Conservation (phyloP, 2,888 invertebrate genomes). For the Conomelus anceps region DNA sequence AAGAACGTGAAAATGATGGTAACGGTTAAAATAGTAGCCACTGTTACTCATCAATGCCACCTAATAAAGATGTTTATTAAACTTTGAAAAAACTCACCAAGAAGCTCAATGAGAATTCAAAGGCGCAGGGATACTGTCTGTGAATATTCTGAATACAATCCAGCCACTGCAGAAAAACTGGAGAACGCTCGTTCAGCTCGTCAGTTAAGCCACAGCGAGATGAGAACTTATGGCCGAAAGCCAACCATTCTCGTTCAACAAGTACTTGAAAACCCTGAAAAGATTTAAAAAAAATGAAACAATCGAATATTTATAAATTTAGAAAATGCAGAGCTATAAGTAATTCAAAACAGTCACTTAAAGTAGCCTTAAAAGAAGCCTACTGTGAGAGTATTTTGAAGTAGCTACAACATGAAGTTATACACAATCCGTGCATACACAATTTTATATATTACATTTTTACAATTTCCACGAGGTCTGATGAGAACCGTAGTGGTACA, state of each 20-base stretch:
- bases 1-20: too few species aligned
- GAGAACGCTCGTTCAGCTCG: slow-evolving; percentile 92
- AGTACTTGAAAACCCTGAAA: slow-evolving; percentile 84
- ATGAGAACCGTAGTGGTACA: too few species aligned
- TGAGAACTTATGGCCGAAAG: slow-evolving; percentile 96
- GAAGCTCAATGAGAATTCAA: slow-evolving; percentile 91
- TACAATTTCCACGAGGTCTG: too few species aligned
- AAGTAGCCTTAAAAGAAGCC: too few species aligned
- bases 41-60: too few species aligned
- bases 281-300: slow-evolving; percentile 9
- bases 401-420: too few species aligned
- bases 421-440: too few species aligned
- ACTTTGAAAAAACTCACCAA: slow-evolving; percentile 56
- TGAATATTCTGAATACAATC: slow-evolving; percentile 92
- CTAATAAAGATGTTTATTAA: background rate
- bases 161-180: slow-evolving; percentile 96
- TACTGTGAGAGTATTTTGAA: too few species aligned
- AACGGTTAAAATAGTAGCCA: too few species aligned
- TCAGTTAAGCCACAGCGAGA: slow-evolving; percentile 85
- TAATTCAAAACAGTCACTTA: too few species aligned
- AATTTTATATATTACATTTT: too few species aligned
- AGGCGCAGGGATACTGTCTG: slow-evolving; percentile 82
- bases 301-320: background rate
- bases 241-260: slow-evolving; percentile 94
- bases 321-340: too few species aligned